Evolutionary conservation across 2,888 invertebrate species (phyloP).

Genomic region (Artemia sinica): DNA sequence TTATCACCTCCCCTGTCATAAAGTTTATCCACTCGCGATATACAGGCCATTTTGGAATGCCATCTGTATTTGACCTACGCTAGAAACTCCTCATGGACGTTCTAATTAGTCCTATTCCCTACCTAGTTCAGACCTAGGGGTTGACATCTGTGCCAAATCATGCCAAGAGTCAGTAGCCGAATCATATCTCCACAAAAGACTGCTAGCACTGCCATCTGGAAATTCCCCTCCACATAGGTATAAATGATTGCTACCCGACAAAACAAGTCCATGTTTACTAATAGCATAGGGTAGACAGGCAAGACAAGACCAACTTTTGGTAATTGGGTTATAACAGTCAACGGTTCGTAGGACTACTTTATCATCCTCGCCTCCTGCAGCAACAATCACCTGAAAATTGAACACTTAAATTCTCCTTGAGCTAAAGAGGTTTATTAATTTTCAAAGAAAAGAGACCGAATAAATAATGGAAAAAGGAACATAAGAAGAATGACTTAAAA

Average conservation of each 20-base stretch:
- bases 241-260: conserved; percentile 34
- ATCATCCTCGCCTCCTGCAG: conserved; percentile 38
- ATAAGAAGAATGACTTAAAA: too few relatives aligned
- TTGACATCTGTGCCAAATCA: conserved; percentile 36
- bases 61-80: not conserved
- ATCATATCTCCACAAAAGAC: conserved; percentile 36
- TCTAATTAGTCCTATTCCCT: conserved; percentile 15
- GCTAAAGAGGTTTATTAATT: too few relatives aligned
- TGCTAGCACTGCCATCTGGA: conserved; percentile 36
- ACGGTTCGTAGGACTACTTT: conserved; percentile 37
- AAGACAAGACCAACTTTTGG: conserved; percentile 34
- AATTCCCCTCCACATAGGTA: conserved; percentile 37
- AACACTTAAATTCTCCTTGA: too few relatives aligned
- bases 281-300: conserved; percentile 36
- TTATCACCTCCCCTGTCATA: too few relatives aligned
- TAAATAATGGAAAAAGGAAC: too few relatives aligned
- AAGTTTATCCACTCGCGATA: too few relatives aligned
- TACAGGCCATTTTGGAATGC: too few relatives aligned
- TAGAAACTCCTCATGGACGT: not conserved
- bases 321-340: conserved; percentile 35
- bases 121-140: conserved; percentile 37
- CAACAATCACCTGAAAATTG: conserved; percentile 32
- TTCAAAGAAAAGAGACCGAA: not conserved
- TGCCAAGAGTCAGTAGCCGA: conserved; percentile 36
- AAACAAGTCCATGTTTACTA: conserved; percentile 37